Evolutionary conservation across 2,888 invertebrate genomes (phyloP).

Genomic region (Drosophila meridiana): DNA sequence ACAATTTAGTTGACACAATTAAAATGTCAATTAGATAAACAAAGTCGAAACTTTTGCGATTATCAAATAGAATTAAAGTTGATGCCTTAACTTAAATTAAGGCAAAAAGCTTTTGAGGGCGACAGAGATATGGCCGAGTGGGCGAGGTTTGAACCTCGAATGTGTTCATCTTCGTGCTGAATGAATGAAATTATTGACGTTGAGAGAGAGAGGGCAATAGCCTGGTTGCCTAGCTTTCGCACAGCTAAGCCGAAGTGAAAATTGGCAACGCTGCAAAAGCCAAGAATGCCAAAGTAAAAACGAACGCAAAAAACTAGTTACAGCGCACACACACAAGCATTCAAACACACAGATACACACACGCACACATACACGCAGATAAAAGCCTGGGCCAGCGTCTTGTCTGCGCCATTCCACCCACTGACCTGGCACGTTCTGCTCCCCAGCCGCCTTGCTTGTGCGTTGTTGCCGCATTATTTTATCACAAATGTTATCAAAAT

Average conservation of each 20-base stretch:
- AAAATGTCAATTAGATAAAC: slow-evolving; percentile 37
- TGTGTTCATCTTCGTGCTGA: slow-evolving; percentile 59
- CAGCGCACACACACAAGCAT: slow-evolving; percentile 45
- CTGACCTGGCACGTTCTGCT: slow-evolving; percentile 74
- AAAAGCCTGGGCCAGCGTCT: slow-evolving; percentile 41
- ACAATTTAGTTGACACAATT: slow-evolving; percentile 43
- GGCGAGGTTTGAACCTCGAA: background rate
- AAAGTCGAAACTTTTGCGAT: slow-evolving; percentile 9
- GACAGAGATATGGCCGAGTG: slow-evolving; percentile 4
- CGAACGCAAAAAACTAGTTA: slow-evolving; percentile 76
- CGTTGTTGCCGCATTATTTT: slow-evolving; percentile 80
- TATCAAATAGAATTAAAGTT: slow-evolving; percentile 43
- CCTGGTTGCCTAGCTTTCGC: slow-evolving; percentile 40
- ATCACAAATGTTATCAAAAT: slow-evolving; percentile 80
- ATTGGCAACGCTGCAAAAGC: slow-evolving; percentile 61
- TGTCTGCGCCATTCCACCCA: slow-evolving; percentile 72
- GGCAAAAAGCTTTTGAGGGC: slow-evolving; percentile 31
- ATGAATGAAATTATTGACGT: slow-evolving; percentile 75
- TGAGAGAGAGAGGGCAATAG: slow-evolving; percentile 17
- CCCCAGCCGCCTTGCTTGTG: slow-evolving; percentile 15
- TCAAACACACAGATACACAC: slow-evolving; percentile 16
- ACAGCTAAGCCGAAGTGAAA: slow-evolving; percentile 46
- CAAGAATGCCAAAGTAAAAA: slow-evolving; percentile 75
- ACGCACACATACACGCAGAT: slow-evolving; percentile 6
- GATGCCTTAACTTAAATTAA: slow-evolving; percentile 45